Evolutionary conservation across 2,888 invertebrate species (phyloP).

Genomic region (Lasioglossum villosulum): DNA sequence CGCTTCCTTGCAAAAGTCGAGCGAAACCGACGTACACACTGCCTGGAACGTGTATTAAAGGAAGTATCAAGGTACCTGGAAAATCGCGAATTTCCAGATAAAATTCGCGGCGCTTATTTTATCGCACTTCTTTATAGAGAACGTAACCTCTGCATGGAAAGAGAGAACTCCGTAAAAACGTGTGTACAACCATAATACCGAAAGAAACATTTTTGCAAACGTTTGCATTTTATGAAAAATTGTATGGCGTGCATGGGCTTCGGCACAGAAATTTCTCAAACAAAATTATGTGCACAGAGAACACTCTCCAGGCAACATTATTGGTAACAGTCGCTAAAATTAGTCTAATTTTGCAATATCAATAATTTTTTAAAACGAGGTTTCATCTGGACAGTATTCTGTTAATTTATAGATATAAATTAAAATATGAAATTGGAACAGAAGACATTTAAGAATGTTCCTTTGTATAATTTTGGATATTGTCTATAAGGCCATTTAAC

Average conservation of each 20-base stretch:
- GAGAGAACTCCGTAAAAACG: neutral
- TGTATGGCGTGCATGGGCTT: neutral
- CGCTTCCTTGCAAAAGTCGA: neutral
- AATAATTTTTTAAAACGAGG: neutral
- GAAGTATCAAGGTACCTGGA: neutral
- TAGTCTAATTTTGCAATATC: neutral
- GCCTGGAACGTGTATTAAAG: neutral
- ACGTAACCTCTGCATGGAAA: neutral
- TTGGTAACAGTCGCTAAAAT: neutral
- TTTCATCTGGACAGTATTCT: neutral
- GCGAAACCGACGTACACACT: neutral
- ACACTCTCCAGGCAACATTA: neutral
- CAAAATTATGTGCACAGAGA: neutral
- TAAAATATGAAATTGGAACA: neutral
- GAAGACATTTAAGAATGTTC: neutral
- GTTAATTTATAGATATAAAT: neutral
- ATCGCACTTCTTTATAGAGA: neutral
- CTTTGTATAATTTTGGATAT: neutral
- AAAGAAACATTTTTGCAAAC: slow-evolving; percentile 5
- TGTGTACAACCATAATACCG: neutral
- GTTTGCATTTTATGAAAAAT: neutral
- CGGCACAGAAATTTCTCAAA: neutral
- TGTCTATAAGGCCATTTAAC: too few relatives aligned
- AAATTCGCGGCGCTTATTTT: neutral
- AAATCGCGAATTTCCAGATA: neutral